Evolutionary conservation across 2,797 vertebrate genomes (phyloP).

Genomic region (Psittacula derbiana): DNA sequence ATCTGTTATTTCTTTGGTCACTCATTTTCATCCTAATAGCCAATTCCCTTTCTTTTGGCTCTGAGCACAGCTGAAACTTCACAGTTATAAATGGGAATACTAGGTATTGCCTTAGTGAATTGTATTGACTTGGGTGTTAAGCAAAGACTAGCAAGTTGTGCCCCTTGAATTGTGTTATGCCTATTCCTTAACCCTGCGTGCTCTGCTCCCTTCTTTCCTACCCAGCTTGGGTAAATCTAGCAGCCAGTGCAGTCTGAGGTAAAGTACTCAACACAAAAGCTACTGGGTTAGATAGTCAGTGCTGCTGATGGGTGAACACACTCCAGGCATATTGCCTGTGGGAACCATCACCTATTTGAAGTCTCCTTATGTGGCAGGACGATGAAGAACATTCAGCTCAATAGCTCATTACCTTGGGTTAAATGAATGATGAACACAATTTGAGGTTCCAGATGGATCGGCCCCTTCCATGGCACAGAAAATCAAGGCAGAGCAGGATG

Average conservation of each 20-base stretch:
- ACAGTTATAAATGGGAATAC: background rate
- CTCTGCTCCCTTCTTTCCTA: background rate
- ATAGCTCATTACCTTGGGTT: fast-evolving
- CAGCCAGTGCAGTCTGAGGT: background rate
- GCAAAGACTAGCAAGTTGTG: background rate
- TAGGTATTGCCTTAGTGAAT: background rate
- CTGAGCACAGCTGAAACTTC: background rate
- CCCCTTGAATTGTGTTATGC: background rate
- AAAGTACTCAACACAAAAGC: background rate
- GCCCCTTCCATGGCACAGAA: background rate
- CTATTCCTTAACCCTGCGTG: fast-evolving
- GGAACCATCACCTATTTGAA: background rate
- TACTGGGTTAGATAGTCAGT: background rate
- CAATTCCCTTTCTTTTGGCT: background rate
- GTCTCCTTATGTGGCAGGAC: fast-evolving
- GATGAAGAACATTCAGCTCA: fast-evolving
- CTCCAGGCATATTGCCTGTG: background rate
- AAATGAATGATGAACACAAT: no score
- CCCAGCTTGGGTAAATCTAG: background rate
- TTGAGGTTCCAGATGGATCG: no score
- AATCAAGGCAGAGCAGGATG: background rate
- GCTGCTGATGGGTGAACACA: background rate
- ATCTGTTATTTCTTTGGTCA: background rate
- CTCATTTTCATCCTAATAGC: background rate
- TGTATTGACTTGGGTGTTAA: background rate